Conservation (phyloP, 1,140 invertebrate genomes). For the Lethocerus indicus region DNA sequence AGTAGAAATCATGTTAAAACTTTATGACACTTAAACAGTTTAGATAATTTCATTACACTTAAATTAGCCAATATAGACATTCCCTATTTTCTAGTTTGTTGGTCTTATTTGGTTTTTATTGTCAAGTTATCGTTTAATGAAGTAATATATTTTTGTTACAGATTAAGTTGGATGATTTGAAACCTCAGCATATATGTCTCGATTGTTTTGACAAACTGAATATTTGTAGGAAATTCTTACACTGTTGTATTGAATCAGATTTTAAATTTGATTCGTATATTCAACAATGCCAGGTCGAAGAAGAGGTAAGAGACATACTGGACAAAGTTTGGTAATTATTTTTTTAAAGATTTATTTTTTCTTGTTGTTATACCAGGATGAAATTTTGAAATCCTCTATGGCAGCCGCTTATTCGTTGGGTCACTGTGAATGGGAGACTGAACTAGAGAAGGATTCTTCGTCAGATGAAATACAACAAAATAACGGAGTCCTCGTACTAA, state of each 20-base stretch:
- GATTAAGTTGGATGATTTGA: constrained; percentile 16
- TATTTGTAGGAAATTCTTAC: constrained; percentile 16
- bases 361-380: background rate
- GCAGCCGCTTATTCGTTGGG: background rate
- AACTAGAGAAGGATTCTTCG: background rate
- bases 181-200: constrained; percentile 18
- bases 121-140: background rate
- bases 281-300: background rate
- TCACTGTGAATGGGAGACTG: background rate
- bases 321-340: background rate
- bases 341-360: background rate
- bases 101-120: background rate
- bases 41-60: background rate
- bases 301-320: background rate
- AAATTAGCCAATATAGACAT: background rate
- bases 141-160: constrained; percentile 10
- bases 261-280: constrained; percentile 16
- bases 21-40: background rate
- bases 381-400: background rate
- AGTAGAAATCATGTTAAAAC: background rate
- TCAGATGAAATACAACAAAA: constrained; percentile 5
- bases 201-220: constrained; percentile 18
- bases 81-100: background rate
- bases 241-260: constrained; percentile 16
- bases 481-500: constrained; percentile 15